phyloP scores from a whole-genome alignment of 1,140 invertebrate genomes.

The Galleria mellonella region DNA sequence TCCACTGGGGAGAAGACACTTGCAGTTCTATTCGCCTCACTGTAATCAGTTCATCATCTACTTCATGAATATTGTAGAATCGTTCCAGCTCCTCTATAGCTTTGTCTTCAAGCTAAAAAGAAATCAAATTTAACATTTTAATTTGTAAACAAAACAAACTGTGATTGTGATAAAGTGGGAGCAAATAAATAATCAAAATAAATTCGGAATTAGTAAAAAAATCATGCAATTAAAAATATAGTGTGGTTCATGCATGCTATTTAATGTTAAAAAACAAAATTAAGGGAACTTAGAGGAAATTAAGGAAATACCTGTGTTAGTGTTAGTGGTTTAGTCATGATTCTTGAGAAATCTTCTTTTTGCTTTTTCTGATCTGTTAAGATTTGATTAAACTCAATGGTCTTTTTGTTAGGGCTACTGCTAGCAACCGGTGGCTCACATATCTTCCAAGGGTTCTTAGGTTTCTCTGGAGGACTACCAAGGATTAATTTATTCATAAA shows the following conservation, averaged over 20 bases:
- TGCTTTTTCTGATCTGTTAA: constrained; percentile 77
- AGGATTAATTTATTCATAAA: constrained; percentile 48
- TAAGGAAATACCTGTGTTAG: constrained; percentile 73
- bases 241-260: too few species aligned
- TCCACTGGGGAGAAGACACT: constrained; percentile 78
- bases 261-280: neutral
- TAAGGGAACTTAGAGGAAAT: neutral
- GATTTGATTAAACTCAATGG: constrained; percentile 73
- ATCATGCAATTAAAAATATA: too few species aligned
- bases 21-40: constrained; percentile 73
- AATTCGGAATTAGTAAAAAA: neutral
- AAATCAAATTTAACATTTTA: too few species aligned
- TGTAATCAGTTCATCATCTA: constrained; percentile 79
- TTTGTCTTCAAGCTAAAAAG: constrained; percentile 78
- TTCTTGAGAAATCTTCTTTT: constrained; percentile 76
- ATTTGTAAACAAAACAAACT: too few species aligned
- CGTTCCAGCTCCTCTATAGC: constrained; percentile 81
- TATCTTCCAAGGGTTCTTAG: constrained; percentile 65
- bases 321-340: constrained; percentile 77
- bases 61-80: constrained; percentile 77
- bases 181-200: neutral
- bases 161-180: too few species aligned
- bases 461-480: constrained; percentile 44
- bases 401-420: constrained; percentile 38
- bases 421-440: constrained; percentile 37